Base-by-base conservation (phyloP, 2,888 invertebrate genomes). In the Sinelater perroti region DNA sequence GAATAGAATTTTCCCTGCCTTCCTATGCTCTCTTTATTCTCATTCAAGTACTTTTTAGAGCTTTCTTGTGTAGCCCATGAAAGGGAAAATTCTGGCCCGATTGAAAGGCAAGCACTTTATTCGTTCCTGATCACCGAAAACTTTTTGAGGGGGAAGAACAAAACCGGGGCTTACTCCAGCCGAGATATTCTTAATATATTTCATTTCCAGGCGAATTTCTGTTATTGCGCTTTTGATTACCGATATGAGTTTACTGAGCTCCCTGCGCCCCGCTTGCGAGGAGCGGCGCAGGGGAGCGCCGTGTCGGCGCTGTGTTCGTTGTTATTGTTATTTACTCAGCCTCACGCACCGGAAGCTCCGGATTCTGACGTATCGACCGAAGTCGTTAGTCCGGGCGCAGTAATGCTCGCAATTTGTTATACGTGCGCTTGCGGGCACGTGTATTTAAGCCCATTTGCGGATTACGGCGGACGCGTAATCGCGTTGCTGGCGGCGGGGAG, bases 241-340 rank as follows among this genome's bases (percentile, higher is more conserved):
- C 21, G 8, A 51, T 50, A 50, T 56, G 50, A 57, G 51, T 52
- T 51, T 40, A 31, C 16, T 17, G 31, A 31, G 31, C 47, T 52
- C 47, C 13, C 38, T n/a, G n/a, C n/a, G n/a, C n/a, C n/a, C n/a
- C n/a, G n/a, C n/a, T n/a, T n/a, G n/a, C n/a, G n/a, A n/a, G n/a
- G n/a, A n/a, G n/a, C n/a, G n/a, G n/a, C n/a, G n/a, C n/a, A n/a
- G n/a, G n/a, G n/a, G n/a, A n/a, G n/a, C n/a, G n/a, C n/a, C n/a
- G n/a, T n/a, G n/a, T n/a, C n/a, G n/a, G n/a, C n/a, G n/a, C n/a
- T n/a, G 63, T 64, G 60, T 59, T 62, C 56, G 56, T 53, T 59
- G 63, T 68, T 68, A 67, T 68, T 69, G 66, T 68, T 68, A 67
- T 71, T 67, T 67, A 64, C 67, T 66, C 61, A 60, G 60, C 63